Percentiles rank a stretch among this genome's conserved stretches.
phyloP scores from a whole-genome alignment of 2,113 vertebrate genomes.

The Lates calcarifer region DNA sequence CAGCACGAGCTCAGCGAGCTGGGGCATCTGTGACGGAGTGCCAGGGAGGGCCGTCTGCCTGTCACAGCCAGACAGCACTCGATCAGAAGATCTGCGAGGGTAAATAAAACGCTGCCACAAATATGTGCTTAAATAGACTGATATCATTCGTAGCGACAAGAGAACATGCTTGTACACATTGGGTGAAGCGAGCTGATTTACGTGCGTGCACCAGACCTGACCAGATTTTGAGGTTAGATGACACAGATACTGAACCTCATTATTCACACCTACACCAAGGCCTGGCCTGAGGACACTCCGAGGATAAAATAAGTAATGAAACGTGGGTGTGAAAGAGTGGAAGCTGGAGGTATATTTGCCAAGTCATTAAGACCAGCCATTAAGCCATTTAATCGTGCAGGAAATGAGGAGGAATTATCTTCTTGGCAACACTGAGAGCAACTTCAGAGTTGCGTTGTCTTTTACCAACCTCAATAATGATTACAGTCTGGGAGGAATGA shows the following conservation, averaged over 20 bases:
- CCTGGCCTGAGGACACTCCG: constrained; percentile 27
- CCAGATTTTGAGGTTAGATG: constrained; percentile 38
- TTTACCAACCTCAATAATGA: constrained; percentile 67
- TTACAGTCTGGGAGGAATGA: constrained; percentile 72
- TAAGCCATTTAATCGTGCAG: constrained; percentile 72
- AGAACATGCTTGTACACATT: constrained; percentile 15
- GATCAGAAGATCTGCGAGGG: constrained; percentile 60
- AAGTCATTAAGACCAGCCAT: constrained; percentile 71
- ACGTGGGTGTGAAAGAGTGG: constrained; percentile 51
- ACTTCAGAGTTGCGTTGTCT: constrained; percentile 51
- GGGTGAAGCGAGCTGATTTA: background rate
- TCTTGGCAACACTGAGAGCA: constrained; percentile 45
- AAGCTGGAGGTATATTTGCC: constrained; percentile 62
- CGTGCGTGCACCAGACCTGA: background rate
- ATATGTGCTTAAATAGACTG: constrained; percentile 11
- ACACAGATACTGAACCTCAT: constrained; percentile 25
- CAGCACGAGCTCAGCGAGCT: constrained; percentile 36
- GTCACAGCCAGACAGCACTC: constrained; percentile 65
- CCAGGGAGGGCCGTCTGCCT: constrained; percentile 64
- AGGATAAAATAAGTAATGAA: constrained; percentile 48
- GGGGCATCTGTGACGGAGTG: constrained; percentile 64
- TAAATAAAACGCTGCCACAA: constrained; percentile 63
- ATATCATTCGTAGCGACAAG: constrained; percentile 56
- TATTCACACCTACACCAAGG: constrained; percentile 54
- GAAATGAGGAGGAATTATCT: constrained; percentile 60